These are phyloP conservation scores for Euplagia quadripunctaria DNA, from an alignment of 2,888 invertebrate genomes.

Conservation along the genomic window DNA sequence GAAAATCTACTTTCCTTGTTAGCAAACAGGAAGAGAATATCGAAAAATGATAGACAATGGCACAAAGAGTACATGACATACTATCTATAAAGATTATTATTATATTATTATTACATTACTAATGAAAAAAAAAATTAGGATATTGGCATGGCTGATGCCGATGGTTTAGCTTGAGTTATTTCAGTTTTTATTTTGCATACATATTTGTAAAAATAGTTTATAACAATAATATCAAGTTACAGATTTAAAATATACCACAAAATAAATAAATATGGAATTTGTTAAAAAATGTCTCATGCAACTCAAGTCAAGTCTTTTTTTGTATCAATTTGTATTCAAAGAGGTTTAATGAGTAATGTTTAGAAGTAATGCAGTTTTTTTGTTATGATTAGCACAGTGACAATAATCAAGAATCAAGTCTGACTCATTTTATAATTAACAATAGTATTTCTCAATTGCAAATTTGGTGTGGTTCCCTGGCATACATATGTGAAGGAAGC, in stretches of 20 bases:
- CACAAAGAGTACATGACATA: too few relatives aligned
- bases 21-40: too few relatives aligned
- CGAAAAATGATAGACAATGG: too few relatives aligned
- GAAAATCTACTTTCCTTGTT: too few relatives aligned
- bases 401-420: not conserved
- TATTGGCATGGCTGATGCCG: too few relatives aligned
- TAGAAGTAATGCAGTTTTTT: not conserved
- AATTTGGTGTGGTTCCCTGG: not conserved
- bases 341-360: not conserved
- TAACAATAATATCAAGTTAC: not conserved
- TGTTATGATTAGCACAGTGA: not conserved
- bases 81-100: too few relatives aligned
- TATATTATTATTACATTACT: too few relatives aligned
- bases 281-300: too few relatives aligned
- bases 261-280: not conserved
- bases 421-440: not conserved
- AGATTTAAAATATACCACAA: not conserved
- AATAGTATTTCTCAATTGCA: not conserved
- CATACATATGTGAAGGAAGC: not conserved
- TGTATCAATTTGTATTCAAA: not conserved
- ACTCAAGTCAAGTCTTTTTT: not conserved
- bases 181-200: too few relatives aligned
- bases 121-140: too few relatives aligned
- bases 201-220: too few relatives aligned
- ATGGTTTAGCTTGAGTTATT: too few relatives aligned